A percentile compares a stretch with the other conserved stretches of the same genome.
These are phyloP conservation scores for Micrasema minimum DNA, from an alignment of 1,140 invertebrate genomes.

Conservation along the genomic window DNA sequence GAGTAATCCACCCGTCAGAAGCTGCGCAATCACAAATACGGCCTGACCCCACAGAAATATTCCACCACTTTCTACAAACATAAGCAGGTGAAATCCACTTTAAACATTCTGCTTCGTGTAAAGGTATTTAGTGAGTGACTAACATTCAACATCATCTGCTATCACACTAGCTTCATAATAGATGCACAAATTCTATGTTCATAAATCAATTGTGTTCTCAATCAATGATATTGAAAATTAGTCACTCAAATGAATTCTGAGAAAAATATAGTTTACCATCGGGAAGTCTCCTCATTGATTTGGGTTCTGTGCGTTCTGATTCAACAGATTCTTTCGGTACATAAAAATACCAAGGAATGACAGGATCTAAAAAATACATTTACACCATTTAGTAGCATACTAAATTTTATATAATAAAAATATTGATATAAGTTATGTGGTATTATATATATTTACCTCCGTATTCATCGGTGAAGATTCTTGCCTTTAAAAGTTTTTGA, in stretches of 20 bases:
- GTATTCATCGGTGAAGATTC: slow-evolving; percentile 80
- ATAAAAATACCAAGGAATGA: slow-evolving; percentile 89
- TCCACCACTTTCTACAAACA: slow-evolving; percentile 69
- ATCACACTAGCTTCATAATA: too few species aligned
- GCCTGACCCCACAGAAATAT: slow-evolving; percentile 91
- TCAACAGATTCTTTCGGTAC: slow-evolving; percentile 85
- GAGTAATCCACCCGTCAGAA: slow-evolving; percentile 88
- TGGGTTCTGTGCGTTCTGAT: slow-evolving; percentile 77
- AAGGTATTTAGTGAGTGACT: too few species aligned
- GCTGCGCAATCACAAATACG: slow-evolving; percentile 92
- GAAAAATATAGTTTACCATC: slow-evolving; percentile 60
- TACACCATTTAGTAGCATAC: too few species aligned
- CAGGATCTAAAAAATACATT: slow-evolving; percentile 72
- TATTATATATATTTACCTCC: slow-evolving; percentile 71
- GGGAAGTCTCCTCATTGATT: slow-evolving; percentile 73
- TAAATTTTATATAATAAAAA: slow-evolving; percentile 8
- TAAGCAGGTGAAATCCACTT: too few species aligned
- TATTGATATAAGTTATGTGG: too few species aligned
- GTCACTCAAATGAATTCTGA: too few species aligned
- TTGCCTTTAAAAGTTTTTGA: slow-evolving; percentile 82
- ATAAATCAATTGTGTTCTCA: too few species aligned
- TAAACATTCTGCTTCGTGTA: too few species aligned
- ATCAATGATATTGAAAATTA: too few species aligned
- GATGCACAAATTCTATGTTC: too few species aligned
- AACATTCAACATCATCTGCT: too few species aligned